phyloP scores from a whole-genome alignment of 1,140 invertebrate species.

The Drosophila arawakana region DNA sequence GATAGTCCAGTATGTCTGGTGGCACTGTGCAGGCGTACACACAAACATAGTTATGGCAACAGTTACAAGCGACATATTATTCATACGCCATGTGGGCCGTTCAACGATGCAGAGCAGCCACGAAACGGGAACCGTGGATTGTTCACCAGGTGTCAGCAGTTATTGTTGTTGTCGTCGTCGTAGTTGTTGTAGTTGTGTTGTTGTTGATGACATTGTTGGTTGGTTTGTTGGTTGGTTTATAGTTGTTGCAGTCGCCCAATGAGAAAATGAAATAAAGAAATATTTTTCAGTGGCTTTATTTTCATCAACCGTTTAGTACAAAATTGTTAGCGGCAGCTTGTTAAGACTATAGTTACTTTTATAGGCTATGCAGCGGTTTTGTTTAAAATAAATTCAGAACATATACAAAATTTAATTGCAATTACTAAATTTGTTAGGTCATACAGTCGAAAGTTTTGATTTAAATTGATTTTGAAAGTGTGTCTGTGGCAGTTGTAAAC shows the following conservation, averaged over 20 bases:
- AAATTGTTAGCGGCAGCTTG: neutral
- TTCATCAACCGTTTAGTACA: constrained; percentile 26
- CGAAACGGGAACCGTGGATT: constrained; percentile 54
- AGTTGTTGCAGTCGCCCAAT: constrained; percentile 25
- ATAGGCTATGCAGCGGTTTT: too few species aligned
- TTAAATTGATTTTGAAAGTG: neutral
- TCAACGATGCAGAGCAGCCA: constrained; percentile 24
- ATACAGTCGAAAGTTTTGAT: neutral
- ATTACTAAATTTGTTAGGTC: too few species aligned
- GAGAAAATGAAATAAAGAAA: constrained; percentile 46
- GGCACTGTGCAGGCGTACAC: constrained; percentile 88
- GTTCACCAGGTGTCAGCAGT: constrained; percentile 63
- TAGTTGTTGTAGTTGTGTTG: constrained; percentile 27
- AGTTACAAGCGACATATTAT: constrained; percentile 69
- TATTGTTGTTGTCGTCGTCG: constrained; percentile 31
- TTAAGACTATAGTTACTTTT: constrained; percentile 15
- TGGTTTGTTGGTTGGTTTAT: constrained; percentile 41
- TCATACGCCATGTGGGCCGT: constrained; percentile 69
- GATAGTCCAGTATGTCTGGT: constrained; percentile 93
- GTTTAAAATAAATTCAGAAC: too few species aligned
- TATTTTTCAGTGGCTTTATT: constrained; percentile 30
- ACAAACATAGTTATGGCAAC: constrained; percentile 45
- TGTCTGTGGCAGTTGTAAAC: too few species aligned
- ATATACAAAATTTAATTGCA: too few species aligned
- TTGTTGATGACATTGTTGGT: constrained; percentile 44